Base-by-base conservation (phyloP, 2,888 invertebrate species). In the Eledona agricola region DNA sequence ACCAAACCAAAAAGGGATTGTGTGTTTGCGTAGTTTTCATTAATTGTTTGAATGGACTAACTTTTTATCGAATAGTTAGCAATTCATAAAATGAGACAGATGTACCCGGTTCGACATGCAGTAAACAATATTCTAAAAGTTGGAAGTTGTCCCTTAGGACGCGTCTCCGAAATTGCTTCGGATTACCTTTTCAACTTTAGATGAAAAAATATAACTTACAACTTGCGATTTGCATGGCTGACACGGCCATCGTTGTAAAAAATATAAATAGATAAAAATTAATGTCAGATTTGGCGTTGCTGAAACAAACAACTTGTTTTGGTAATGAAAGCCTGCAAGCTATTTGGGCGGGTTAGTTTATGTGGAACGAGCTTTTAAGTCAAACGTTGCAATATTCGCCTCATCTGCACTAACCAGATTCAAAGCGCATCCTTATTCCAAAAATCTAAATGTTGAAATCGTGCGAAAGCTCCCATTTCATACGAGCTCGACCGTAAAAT, bases 91-190 rank as follows among this genome's bases (percentile, higher is more conserved):
- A 26, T 19, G 31, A 23, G 35, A 34, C 16, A 34, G 20, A 35
- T 46, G 50, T 38, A 49, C 29, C 29, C 34, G 47, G 53, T 53
- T 40, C 42, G 47, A 42, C 43, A 43, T 56, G 62, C 53, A 58
- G 58, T 64, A 59, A 64, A 64, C 63, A 64, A 64, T 63, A 63
- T 63, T 63, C 63, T 57, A 59, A 63, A 63, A 64, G 60, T 64
- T 60, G 59, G 51, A 60, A 64, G 54, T 51, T 53, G 25, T 55
- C 63, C 56, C 55, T 9, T 13, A 62, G 56, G 64, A 59, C 58
- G 49, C 47, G 59, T 59, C 57, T 58, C 51, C 57, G 57, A 53
- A 63, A 64, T 64, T 64, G 63, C 62, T 59, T 64, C 58, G 53
- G 59, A 63, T 59, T 61, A 46, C 50, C 55, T 54, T 57, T 57